Base-by-base conservation (phyloP, 2,888 invertebrate species). In the Stenchaetothrips biformis region DNA sequence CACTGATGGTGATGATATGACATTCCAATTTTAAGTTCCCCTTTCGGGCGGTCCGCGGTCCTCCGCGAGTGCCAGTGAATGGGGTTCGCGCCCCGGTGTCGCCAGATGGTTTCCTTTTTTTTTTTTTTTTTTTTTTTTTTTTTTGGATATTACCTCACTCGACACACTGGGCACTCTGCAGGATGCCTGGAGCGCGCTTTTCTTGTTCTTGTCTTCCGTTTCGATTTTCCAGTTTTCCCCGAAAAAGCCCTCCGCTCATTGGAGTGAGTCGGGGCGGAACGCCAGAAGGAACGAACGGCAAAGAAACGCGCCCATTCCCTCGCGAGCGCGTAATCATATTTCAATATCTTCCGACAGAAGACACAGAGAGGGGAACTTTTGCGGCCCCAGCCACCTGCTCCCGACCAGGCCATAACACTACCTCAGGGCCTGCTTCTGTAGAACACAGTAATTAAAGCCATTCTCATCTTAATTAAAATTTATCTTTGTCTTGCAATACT, bases 391-490 rank as follows among this genome's bases (percentile, higher is more conserved):
- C 59, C 53, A 18, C 53, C 53, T 18, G 53, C 16, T 18, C 53
- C 53, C 16, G 53, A 53, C 53, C 13, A 13, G 53, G 53, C 18
- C 53, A 53, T 53, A 53, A 53, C 53, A 53, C 53, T 53, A 53
- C 53, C 53, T 53, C 53, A 53, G 53, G 16, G 53, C 53, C 9
- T 13, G 25, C 67, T 74, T 74, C 67, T 74, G 67, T 74, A 25
- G 25, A 74, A 74, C 67, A 74, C 67, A 74, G 67, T 74, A 74
- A 74, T 74, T 74, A 74, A 74, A 74, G 67, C 67, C 25, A 74
- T 74, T 74, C 67, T 74, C 67, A 74, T 74, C 67, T 74, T 74
- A 74, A 74, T 74, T 74, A 74, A 74, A 74, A 74, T 74, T 74
- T 74, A 74, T 74, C 67, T 74, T 74, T 74, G 67, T 74, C 67